A percentile compares a stretch with the other conserved stretches of the same genome.
Conservation (phyloP, 2,113 vertebrate species). For the Entelurus aequoreus region DNA sequence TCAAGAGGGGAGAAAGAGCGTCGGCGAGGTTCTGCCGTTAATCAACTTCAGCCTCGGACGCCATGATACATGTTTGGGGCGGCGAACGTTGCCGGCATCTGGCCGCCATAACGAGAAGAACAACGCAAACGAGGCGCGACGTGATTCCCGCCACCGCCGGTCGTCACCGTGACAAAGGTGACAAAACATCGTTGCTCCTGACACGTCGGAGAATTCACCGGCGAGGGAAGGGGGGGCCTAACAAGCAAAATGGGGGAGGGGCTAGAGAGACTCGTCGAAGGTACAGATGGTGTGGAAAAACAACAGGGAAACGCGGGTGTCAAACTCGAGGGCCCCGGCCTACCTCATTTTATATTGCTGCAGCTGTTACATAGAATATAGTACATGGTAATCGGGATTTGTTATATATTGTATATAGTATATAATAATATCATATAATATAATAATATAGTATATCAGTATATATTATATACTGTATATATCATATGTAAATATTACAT, state of each 20-base stretch:
- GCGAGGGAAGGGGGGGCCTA: slow-evolving; percentile 78
- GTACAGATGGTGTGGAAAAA: slow-evolving; percentile 60
- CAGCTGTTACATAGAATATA: too few species aligned
- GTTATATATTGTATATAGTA: too few species aligned
- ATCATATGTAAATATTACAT: too few species aligned
- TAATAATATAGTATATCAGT: too few species aligned
- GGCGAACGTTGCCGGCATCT: slow-evolving; percentile 99
- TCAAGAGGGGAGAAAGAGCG: slow-evolving; percentile 88
- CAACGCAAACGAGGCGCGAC: slow-evolving; percentile 99
- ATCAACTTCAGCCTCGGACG: slow-evolving; percentile 99
- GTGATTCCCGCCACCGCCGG: slow-evolving; percentile 81
- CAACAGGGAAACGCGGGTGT: too few species aligned
- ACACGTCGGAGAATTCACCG: slow-evolving; percentile 94
- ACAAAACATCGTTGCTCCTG: slow-evolving; percentile 99
- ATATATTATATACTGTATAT: too few species aligned
- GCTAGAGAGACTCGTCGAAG: slow-evolving; percentile 86
- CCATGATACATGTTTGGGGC: slow-evolving; percentile 99
- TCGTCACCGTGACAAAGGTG: slow-evolving; percentile 99
- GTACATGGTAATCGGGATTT: too few species aligned
- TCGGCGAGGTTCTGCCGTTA: slow-evolving; percentile 98
- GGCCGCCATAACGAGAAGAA: slow-evolving; percentile 99
- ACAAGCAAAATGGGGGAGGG: slow-evolving; percentile 76
- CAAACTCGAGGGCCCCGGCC: too few species aligned
- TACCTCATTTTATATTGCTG: too few species aligned
- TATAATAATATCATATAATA: too few species aligned